Base-by-base conservation (phyloP, 2,113 vertebrate species). In the Albula goreensis region DNA sequence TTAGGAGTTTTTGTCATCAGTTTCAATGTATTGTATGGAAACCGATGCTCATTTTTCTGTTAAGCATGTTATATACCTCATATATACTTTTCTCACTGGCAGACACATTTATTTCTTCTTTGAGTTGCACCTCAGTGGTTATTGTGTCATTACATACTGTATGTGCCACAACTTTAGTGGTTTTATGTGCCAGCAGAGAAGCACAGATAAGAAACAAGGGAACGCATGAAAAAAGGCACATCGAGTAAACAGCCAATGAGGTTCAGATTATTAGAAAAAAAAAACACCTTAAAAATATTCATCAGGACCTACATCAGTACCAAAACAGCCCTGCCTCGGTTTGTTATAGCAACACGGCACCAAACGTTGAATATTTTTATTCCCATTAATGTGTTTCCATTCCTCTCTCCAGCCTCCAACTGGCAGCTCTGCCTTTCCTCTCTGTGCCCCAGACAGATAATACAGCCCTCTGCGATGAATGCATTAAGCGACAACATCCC, bases 401-500 rank as follows among this genome's bases (percentile, higher is more conserved):
- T 81, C 8, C 17, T 51, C n/a, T 11, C 74, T 70, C 87, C 53
- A 83, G 57, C 31, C 5, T 48, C 90, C 53, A 53, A 66, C 12
- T 19, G 85, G 51, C 51, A 87, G 87, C 78, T 85, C 12, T 31
- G 87, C 90, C 84, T 87, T 22, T 83, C 88, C 53, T 79, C 82
- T 80, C 86, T 86, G 85, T 86, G 88, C 83, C 53, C 5, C 56
- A 25, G 63, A 60, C 50, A 85, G 86, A 88, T 89, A 85, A 89
- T 91, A 87, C 86, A 87, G 86, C 84, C 82, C 53, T 85, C 83
- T 10, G 86, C 89, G 91, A 91, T 91, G 91, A 91, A 92, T 88
- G 91, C 90, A 86, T 87, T 89, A 91, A 92, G 89, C 92, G 86
- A 87, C 88, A 83, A 86, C 85, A 89, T 90, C 88, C 83, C 88